A percentile compares a stretch with the other conserved stretches of the same genome.
These are phyloP conservation scores for Caenorhabditis parvicauda DNA, from an alignment of 2,888 invertebrate species.

Conservation along the genomic window DNA sequence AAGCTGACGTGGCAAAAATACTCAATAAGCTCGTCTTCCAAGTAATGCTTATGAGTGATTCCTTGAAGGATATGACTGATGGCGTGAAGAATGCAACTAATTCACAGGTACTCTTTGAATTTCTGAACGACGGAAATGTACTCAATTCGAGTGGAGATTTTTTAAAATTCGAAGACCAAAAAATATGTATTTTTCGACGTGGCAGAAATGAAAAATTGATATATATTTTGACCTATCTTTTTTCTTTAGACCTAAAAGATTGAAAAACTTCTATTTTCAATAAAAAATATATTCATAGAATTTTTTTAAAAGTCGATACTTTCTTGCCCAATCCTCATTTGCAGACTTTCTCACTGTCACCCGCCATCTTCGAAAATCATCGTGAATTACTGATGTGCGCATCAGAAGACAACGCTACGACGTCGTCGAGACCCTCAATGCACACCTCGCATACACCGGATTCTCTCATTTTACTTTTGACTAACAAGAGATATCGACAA, in stretches of 20 bases:
- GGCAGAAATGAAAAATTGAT: background rate
- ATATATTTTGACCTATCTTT: background rate
- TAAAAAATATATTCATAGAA: no score
- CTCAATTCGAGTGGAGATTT: no score
- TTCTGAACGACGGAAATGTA: no score
- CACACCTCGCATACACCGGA: slow-evolving; percentile 36
- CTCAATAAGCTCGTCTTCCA: slow-evolving; percentile 91
- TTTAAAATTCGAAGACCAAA: no score
- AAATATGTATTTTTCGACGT: no score
- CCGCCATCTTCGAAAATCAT: slow-evolving; percentile 60
- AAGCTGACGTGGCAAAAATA: slow-evolving; percentile 80
- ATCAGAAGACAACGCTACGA: slow-evolving; percentile 28
- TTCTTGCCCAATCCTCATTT: slow-evolving; percentile 12
- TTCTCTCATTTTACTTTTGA: slow-evolving; percentile 51
- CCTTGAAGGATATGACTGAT: slow-evolving; percentile 66
- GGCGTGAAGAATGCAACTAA: slow-evolving; percentile 53
- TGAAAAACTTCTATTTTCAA: no score
- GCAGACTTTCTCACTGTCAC: slow-evolving; percentile 59
- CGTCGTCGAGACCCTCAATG: slow-evolving; percentile 8
- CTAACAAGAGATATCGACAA: slow-evolving; percentile 56
- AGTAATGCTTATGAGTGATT: slow-evolving; percentile 80
- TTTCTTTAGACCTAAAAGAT: no score
- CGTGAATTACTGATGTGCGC: slow-evolving; percentile 55
- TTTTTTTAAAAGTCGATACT: no score
- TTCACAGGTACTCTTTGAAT: no score